Base-by-base conservation (phyloP, 2,888 invertebrate genomes). In the Orthosia incerta region DNA sequence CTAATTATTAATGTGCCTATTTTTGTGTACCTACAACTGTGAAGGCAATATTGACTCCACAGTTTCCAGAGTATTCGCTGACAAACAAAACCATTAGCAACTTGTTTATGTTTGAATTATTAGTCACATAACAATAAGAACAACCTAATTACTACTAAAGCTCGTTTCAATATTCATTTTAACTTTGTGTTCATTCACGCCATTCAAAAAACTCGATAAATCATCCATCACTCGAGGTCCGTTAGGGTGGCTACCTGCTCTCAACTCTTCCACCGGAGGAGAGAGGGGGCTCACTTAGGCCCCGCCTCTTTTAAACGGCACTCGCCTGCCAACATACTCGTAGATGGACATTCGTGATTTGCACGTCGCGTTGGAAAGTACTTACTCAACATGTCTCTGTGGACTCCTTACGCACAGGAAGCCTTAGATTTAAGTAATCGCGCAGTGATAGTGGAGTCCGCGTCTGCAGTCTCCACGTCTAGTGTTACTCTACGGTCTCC, bases 371-470 rank as follows among this genome's bases (percentile, higher is more conserved):
- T 84, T 79, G 81, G 82, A 79, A 83, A 79, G 75, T 76, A 72
- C n/a, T n/a, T n/a, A n/a, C 65, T 79, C 82, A 87, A 83, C 62
- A 95, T 95, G 95, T 90, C 94, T 71, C 80, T 94, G 76, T 95
- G 95, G 95, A 94, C 94, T 63, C 95, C 95, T 46, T 95, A 95
- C 90, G 89, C 90, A 39, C 94, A 94, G 67, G 89, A 94, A 86
- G 93, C 94, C 9, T 75, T 95, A 65, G 95, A 95, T 74, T 89
- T 95, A 48, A 94, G 89, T 76, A 91, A 88, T 67, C 68, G 86
- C 31, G 79, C 89, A 4, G 80, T 91, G 39, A 93, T 92, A 75
- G 69, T 70, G 7, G 91, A 93, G 69, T 83, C 79, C 26, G 79
- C 71, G 9, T 89, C 90, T 48, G 89, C 90, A 2, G 64, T 83